Evolutionary conservation across 2,888 invertebrate species (phyloP).

Genomic region (Macrosiphum euphorbiae): DNA sequence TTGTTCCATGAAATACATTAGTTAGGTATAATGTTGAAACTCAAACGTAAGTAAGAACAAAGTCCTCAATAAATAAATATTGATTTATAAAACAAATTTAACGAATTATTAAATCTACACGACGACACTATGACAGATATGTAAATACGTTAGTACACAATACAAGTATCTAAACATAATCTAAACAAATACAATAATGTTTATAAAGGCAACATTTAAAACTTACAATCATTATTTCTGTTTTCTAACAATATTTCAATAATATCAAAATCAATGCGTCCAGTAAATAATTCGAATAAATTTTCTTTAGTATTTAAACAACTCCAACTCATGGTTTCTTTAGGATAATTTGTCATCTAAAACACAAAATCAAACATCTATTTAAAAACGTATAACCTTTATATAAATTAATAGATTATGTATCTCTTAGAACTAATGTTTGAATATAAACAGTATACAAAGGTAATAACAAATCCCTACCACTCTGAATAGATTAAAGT

Average conservation of each 20-base stretch:
- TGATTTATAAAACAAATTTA: not conserved
- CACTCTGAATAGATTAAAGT: not conserved
- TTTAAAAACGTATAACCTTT: not conserved
- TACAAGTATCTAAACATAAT: not conserved
- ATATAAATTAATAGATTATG: not conserved
- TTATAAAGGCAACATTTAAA: not conserved
- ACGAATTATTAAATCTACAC: not conserved
- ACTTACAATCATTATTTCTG: slow-evolving; percentile 69
- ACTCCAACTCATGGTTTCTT: slow-evolving; percentile 11
- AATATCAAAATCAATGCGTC: slow-evolving; percentile 68
- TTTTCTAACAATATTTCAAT: slow-evolving; percentile 69
- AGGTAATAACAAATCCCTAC: not conserved
- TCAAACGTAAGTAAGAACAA: not conserved
- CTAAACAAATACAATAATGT: not conserved
- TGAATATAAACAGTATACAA: not conserved
- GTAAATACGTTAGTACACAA: not conserved
- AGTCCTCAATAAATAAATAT: not conserved
- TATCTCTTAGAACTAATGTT: not conserved
- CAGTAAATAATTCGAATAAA: slow-evolving; percentile 68
- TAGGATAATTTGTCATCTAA: slow-evolving; percentile 21
- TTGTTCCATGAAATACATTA: not conserved
- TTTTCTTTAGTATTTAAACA: slow-evolving; percentile 40
- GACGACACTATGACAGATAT: not conserved
- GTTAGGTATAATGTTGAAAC: not conserved
- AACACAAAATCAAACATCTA: not conserved